A percentile compares a stretch with the other conserved stretches of the same genome.
These are phyloP conservation scores for Emydocephalus ijimae DNA, from an alignment of 2,113 vertebrate genomes.

Conservation along the genomic window DNA sequence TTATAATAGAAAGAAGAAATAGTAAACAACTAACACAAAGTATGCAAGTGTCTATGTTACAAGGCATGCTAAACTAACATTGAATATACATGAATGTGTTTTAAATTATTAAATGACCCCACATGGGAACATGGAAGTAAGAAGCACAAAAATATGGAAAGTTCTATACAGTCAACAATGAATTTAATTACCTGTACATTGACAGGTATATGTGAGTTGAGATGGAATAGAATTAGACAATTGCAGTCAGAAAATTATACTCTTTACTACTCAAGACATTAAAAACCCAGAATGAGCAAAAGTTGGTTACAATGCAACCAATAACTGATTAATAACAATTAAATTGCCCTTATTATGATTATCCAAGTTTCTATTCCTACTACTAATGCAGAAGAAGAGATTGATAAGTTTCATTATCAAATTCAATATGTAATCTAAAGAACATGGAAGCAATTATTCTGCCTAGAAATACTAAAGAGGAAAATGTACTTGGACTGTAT, in stretches of 20 bases:
- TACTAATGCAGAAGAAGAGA: neutral
- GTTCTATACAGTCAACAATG: neutral
- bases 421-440: neutral
- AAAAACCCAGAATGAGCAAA: neutral
- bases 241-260: neutral
- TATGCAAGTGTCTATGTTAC: neutral
- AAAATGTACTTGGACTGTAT: neutral
- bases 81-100: neutral
- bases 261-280: neutral
- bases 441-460: neutral
- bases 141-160: neutral
- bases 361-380: neutral
- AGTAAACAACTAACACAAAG: neutral
- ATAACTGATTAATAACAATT: neutral
- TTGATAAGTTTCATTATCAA: neutral
- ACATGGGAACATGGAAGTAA: neutral
- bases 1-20: neutral
- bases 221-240: neutral
- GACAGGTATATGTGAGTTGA: neutral
- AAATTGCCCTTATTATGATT: neutral
- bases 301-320: neutral
- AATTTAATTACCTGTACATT: neutral
- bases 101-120: constrained; percentile 4
- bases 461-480: neutral
- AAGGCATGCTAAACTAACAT: neutral